Base-by-base conservation (phyloP, 2,888 invertebrate species). In the Plebejus argus region DNA sequence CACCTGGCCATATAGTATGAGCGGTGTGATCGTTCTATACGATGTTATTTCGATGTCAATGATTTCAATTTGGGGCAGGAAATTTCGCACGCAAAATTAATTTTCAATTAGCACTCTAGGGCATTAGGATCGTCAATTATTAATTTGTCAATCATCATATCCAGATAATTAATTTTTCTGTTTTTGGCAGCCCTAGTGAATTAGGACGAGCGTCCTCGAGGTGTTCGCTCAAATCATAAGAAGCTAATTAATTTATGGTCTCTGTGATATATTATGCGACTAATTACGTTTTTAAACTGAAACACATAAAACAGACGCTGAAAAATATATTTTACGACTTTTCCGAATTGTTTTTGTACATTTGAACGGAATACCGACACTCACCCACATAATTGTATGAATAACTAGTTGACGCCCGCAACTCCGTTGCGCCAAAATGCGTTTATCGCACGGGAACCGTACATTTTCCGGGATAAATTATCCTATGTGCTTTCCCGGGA, bases 231-330 rank as follows among this genome's bases (percentile, higher is more conserved):
- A 23, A 72, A 49, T 72, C 20, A 39, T 66, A 66, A 66, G 66
- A 28, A 66, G 15, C 66, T 66, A 66, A 66, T 66, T 33, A 66
- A 66, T 66, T 66, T 66, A 66, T 28, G 33, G 28, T 66, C 1
- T 66, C 66, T 66, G 66, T 66, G 28, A 15, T 15, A 66, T 66
- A 66, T 61, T 12, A 61, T 66, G 28, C 12, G 23, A 0, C 33
- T 66, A 66, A 66, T 66, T 66, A 33, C 28, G 66, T 28, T 66
- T 66, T 33, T 28, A 33, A 66, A 66, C 15, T 18, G 23, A 33
- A 66, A 66, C 3, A 33, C 66, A 23, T 23, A 23, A 28, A 23
- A 15, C 20, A 66, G 61, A 28, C 3, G 12, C 12, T 33, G 45
- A 23, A 23, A 23, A 23, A 23, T 5, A 7, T 7, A 0, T 58